phyloP scores from a whole-genome alignment of 2,113 vertebrate species.

The Rhadina sibilatrix region DNA sequence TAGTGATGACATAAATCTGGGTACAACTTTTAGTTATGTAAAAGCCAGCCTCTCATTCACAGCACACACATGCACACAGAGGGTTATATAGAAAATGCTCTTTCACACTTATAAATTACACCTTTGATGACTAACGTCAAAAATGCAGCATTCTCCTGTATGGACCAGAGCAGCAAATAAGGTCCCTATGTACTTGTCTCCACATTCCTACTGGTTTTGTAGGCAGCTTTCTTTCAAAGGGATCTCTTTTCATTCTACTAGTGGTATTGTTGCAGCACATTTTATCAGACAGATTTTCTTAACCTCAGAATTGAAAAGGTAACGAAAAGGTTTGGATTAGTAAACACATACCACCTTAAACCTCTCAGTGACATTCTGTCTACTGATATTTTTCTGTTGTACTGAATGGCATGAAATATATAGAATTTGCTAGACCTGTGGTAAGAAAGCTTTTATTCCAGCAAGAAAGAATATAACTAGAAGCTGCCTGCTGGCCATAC shows the following conservation, averaged over 20 bases:
- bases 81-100: background rate
- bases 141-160: background rate
- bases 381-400: slow-evolving; percentile 3
- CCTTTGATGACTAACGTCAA: background rate
- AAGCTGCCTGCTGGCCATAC: slow-evolving; percentile 55
- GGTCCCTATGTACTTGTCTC: background rate
- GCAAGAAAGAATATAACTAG: slow-evolving; percentile 48
- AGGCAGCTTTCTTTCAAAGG: background rate
- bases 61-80: background rate
- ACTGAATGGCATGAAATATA: slow-evolving; percentile 50
- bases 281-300: background rate
- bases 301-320: background rate
- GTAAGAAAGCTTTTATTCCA: slow-evolving; percentile 56
- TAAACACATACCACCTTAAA: background rate
- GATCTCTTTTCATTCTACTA: background rate
- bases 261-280: background rate
- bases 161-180: background rate
- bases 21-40: background rate
- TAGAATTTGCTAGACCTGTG: slow-evolving; percentile 39
- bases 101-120: background rate
- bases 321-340: background rate
- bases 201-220: background rate
- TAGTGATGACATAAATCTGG: background rate
- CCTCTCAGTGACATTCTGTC: background rate
- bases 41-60: background rate